A percentile compares a stretch with the other conserved stretches of the same genome.
Evolutionary conservation across 2,113 vertebrate genomes (phyloP).

Genomic region (Craseonycteris thonglongyai): DNA sequence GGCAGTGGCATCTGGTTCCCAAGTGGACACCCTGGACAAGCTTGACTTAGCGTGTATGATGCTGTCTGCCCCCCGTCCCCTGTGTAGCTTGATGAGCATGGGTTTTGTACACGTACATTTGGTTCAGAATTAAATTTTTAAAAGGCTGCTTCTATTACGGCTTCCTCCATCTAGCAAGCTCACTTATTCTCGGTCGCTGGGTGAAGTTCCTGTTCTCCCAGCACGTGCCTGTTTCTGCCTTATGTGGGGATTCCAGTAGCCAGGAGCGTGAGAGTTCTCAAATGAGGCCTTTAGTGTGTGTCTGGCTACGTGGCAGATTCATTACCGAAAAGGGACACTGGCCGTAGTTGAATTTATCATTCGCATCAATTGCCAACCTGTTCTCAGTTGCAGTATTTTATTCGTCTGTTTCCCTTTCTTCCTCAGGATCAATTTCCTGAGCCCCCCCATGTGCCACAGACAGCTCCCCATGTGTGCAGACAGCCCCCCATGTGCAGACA

Average conservation of each 20-base stretch:
- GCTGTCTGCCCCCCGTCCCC: not conserved
- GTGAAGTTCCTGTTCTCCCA: not conserved
- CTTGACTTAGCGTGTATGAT: not conserved
- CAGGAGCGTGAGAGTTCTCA: not conserved
- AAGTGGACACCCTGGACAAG: not conserved
- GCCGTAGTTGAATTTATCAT: not conserved
- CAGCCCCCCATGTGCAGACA: too few relatives aligned
- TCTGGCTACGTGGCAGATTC: accelerated
- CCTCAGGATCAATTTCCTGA: not conserved
- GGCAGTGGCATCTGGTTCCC: not conserved
- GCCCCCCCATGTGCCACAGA: accelerated
- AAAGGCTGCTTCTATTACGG: not conserved
- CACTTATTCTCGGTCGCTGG: too few relatives aligned
- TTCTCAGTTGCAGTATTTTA: not conserved
- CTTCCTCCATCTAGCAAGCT: not conserved
- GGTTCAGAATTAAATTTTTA: not conserved
- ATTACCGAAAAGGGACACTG: not conserved
- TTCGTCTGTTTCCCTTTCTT: not conserved
- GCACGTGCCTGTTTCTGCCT: not conserved
- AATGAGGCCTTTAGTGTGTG: not conserved
- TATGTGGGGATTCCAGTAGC: too few relatives aligned
- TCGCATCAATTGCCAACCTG: accelerated
- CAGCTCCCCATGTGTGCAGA: too few relatives aligned
- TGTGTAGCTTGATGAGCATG: accelerated
- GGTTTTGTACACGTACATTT: not conserved